A percentile compares a stretch with the other conserved stretches of the same genome.
phyloP scores from a whole-genome alignment of 2,888 invertebrate species.

The Clunio marinus region DNA sequence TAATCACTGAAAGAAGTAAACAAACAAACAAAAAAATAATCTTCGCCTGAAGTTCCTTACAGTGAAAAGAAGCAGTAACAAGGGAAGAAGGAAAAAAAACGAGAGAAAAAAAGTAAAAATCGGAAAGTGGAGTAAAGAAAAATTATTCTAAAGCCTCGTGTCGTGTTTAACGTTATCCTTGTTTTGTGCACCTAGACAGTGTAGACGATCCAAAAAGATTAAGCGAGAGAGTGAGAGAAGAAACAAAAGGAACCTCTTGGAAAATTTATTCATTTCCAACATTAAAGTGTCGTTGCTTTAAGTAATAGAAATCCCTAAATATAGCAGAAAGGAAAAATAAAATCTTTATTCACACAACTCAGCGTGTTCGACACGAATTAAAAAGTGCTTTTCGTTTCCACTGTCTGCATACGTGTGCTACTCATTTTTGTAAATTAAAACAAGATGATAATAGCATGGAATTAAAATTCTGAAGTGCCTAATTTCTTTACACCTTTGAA shows the following conservation, averaged over 20 bases:
- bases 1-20: conserved; percentile 17
- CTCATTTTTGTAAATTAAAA: conserved; percentile 3
- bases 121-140: neutral
- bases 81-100: neutral
- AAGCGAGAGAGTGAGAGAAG: neutral
- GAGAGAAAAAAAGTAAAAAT: neutral
- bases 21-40: neutral
- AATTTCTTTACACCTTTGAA: conserved; percentile 27
- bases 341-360: neutral
- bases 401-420: neutral
- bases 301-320: neutral
- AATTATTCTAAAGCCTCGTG: neutral
- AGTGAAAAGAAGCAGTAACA: no score
- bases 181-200: neutral
- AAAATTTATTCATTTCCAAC: neutral
- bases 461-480: conserved; percentile 35
- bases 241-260: neutral
- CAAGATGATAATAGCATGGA: conserved; percentile 21
- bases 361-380: neutral
- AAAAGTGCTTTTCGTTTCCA: conserved; percentile 10
- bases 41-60: neutral
- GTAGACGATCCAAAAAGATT: neutral
- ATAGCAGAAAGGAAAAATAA: neutral
- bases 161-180: conserved; percentile 3
- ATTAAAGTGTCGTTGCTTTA: conserved; percentile 7